phyloP scores from a whole-genome alignment of 2,888 invertebrate genomes.

The Drosophila longiperda region DNA sequence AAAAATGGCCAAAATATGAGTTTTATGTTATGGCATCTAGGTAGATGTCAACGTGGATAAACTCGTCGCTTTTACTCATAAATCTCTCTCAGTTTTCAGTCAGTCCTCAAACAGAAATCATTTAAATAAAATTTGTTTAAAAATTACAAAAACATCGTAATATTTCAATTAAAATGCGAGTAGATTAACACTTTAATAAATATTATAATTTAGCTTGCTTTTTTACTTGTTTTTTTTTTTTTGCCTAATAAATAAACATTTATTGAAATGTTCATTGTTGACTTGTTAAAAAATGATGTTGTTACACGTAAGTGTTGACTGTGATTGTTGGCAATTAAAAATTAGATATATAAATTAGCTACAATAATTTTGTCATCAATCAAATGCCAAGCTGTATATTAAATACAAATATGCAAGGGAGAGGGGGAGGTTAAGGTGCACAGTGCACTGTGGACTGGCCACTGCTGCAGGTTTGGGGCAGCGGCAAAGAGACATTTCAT shows the following conservation, averaged over 20 bases:
- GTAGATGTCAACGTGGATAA: no score
- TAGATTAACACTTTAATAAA: neutral
- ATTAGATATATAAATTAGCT: slow-evolving; percentile 30
- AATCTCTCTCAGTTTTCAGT: neutral
- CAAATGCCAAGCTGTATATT: slow-evolving; percentile 55
- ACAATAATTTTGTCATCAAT: slow-evolving; percentile 57
- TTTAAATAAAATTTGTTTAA: neutral
- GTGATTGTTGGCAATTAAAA: slow-evolving; percentile 2
- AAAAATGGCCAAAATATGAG: neutral
- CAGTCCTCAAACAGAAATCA: neutral
- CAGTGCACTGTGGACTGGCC: slow-evolving; percentile 2
- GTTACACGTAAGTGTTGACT: neutral
- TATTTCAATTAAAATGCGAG: neutral
- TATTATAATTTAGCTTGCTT: neutral
- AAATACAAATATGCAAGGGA: slow-evolving; percentile 13
- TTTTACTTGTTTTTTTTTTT: neutral
- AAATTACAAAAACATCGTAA: neutral
- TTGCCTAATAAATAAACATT: neutral
- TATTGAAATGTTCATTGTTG: neutral
- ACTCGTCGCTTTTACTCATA: neutral
- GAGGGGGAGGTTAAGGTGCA: neutral
- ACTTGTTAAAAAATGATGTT: neutral
- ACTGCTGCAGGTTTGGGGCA: slow-evolving; percentile 28
- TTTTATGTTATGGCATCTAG: neutral
- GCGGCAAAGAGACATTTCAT: slow-evolving; percentile 41